Evolutionary conservation across 1,140 invertebrate species (phyloP).

Genomic region (Dendroctonus valens): DNA sequence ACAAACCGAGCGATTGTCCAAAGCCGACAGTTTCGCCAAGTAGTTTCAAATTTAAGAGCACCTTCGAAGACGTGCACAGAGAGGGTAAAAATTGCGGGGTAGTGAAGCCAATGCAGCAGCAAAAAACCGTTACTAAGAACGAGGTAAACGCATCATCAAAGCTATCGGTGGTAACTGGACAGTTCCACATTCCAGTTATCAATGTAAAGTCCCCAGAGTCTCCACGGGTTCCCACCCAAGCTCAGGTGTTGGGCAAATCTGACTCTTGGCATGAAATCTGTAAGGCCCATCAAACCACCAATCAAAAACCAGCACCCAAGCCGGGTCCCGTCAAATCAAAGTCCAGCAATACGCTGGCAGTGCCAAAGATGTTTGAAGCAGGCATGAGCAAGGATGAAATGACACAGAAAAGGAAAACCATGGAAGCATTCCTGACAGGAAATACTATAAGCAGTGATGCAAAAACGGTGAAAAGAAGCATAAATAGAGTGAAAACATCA

Average conservation of each 20-base stretch:
- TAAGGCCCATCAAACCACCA: conserved; percentile 49
- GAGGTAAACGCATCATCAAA: conserved; percentile 1
- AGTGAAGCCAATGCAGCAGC: conserved; percentile 36
- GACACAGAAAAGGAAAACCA: conserved; percentile 70
- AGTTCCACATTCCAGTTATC: conserved; percentile 50
- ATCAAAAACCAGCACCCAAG: conserved; percentile 41
- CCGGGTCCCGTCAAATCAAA: conserved; percentile 59
- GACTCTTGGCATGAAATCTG: conserved; percentile 76
- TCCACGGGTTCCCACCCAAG: conserved; percentile 41
- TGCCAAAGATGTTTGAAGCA: conserved; percentile 77
- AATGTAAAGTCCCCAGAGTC: conserved; percentile 46
- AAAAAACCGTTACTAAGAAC: conserved; percentile 22
- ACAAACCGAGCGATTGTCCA: conserved; percentile 29
- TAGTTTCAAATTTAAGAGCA: conserved; percentile 27
- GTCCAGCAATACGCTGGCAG: conserved; percentile 67
- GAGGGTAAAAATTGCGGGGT: conserved; percentile 32
- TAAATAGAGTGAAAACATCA: conserved; percentile 53
- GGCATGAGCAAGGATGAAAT: conserved; percentile 70
- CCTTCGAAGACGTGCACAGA: conserved; percentile 18
- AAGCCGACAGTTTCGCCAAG: conserved; percentile 29
- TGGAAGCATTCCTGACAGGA: conserved; percentile 71
- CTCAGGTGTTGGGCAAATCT: conserved; percentile 62
- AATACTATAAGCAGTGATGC: conserved; percentile 31
- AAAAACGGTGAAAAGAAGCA: conserved; percentile 48
- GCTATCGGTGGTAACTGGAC: conserved; percentile 50